Base-by-base conservation (phyloP, 2,888 invertebrate genomes). In the Tenthredo scrophulariae region DNA sequence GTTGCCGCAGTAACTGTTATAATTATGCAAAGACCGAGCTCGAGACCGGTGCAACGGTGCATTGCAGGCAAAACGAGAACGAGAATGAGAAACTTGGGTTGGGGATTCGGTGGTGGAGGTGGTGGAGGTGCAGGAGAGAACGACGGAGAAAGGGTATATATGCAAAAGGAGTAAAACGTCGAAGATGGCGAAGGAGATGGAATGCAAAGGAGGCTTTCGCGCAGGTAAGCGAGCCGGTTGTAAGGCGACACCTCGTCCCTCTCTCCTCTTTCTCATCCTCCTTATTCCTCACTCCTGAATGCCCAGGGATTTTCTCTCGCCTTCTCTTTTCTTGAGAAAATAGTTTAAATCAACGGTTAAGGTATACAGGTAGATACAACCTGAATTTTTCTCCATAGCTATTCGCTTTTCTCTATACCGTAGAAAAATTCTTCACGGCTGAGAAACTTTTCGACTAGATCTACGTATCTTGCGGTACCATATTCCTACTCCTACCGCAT, bases 151-250 rank as follows among this genome's bases (percentile, higher is more conserved):
- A 91, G 89, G 89, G 37, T 58, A 80, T 40, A 40, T 88, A 88
- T 87, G 88, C 88, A 92, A 92, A 92, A 92, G 88, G 88, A 91
- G 88, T 89, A 91, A 89, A 87, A 85, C 86, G 88, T 91, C 85
- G 88, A 89, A 93, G 93, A 93, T 93, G 92, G 92, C 92, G 92
- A 91, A 92, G 91, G 89, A 93, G 93, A 93, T 93, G 93, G 93
- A 91, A 93, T 93, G 93, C 93, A 93, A 93, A 93, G 91, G 91
- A 92, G 92, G 91, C 92, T 92, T 91, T 91, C 91, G 91, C 91
- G 91, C 91, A 90, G 91, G 91, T 91, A 91, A 92, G 91, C 89
- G 91, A 93, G 93, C 92, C 93, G 93, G 93, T 93, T 93, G 93
- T 93, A 93, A 93, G 92, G 91, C 92, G 93, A 93, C 93, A 93